Evolutionary conservation across 1,140 invertebrate genomes (phyloP).

Genomic region (Periplaneta americana): DNA sequence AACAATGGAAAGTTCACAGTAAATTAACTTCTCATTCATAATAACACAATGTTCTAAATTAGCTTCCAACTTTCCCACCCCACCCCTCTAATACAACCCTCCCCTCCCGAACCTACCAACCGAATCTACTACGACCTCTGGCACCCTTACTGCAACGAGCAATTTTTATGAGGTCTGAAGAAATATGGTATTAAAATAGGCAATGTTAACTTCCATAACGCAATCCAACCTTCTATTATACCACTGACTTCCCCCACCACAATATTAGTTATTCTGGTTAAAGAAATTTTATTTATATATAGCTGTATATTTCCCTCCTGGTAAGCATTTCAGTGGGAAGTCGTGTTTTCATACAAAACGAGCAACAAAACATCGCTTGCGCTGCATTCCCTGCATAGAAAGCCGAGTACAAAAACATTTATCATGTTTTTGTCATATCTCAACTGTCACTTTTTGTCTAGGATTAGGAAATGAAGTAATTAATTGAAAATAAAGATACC

Average conservation of each 20-base stretch:
- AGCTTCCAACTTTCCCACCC: background rate
- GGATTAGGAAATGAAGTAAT: too few species aligned
- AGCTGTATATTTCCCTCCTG: background rate
- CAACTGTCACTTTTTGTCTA: too few species aligned
- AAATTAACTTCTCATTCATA: background rate
- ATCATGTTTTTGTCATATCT: too few species aligned
- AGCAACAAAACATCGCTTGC: background rate
- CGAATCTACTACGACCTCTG: background rate
- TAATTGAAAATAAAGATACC: too few species aligned
- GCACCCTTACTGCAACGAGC: background rate
- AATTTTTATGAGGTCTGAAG: background rate
- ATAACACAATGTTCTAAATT: background rate
- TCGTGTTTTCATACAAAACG: background rate
- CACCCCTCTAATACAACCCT: too few species aligned
- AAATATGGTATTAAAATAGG: background rate
- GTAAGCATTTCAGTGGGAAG: background rate
- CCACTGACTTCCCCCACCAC: background rate
- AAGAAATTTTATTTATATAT: too few species aligned
- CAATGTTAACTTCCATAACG: background rate
- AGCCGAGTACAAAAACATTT: background rate
- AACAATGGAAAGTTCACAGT: background rate
- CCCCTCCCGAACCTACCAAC: background rate
- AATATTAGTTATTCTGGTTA: background rate
- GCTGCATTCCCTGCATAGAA: background rate
- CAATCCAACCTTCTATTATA: background rate